phyloP scores from a whole-genome alignment of 2,888 invertebrate genomes.

The Lapara coniferarum region DNA sequence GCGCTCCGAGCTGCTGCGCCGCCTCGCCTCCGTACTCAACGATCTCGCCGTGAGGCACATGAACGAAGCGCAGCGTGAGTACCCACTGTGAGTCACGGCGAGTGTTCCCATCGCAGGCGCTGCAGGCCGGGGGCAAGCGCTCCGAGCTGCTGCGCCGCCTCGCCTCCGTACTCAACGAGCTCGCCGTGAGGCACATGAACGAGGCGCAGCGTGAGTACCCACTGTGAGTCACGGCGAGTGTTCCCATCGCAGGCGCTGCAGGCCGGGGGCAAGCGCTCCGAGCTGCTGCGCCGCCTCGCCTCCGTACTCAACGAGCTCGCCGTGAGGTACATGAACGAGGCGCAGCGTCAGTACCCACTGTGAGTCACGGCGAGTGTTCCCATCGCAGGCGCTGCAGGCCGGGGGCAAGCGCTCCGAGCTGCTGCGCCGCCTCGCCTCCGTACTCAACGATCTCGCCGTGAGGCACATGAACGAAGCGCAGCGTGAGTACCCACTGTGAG shows the following conservation, averaged over 20 bases:
- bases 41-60: slow-evolving; percentile 83
- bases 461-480: slow-evolving; percentile 85
- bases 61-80: slow-evolving; percentile 84
- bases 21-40: slow-evolving; percentile 90
- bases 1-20: slow-evolving; percentile 81
- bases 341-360: slow-evolving; percentile 54
- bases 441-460: slow-evolving; percentile 86
- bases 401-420: slow-evolving; percentile 81
- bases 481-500: slow-evolving; percentile 53
- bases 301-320: slow-evolving; percentile 87
- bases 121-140: slow-evolving; percentile 60
- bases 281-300: slow-evolving; percentile 86
- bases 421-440: slow-evolving; percentile 87
- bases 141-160: slow-evolving; percentile 85
- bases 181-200: slow-evolving; percentile 86
- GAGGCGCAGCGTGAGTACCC: slow-evolving; percentile 69
- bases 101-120: slow-evolving; percentile 38
- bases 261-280: slow-evolving; percentile 71
- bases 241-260: slow-evolving; percentile 38
- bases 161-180: slow-evolving; percentile 88
- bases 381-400: too few relatives aligned
- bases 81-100: slow-evolving; percentile 35
- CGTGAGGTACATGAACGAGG: slow-evolving; percentile 87
- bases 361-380: slow-evolving; percentile 35
- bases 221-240: slow-evolving; percentile 35